Conservation (phyloP, 2,888 invertebrate genomes). For the Hydropsyche betteni region DNA sequence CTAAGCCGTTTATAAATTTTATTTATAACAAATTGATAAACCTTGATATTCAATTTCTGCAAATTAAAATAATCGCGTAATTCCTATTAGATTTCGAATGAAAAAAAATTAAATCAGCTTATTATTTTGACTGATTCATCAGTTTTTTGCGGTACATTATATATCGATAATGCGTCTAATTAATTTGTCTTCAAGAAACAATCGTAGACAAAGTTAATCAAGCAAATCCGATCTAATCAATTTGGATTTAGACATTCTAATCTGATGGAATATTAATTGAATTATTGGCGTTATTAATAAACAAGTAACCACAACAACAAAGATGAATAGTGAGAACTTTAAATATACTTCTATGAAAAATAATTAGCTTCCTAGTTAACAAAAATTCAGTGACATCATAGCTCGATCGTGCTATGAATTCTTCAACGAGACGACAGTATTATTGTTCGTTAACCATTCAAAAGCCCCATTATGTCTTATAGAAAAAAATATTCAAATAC, state of each 20-base stretch:
- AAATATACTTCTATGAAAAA: background rate
- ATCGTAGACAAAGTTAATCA: background rate
- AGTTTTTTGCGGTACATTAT: background rate
- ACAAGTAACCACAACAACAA: too few relatives aligned
- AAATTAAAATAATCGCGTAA: too few relatives aligned
- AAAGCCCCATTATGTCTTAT: too few relatives aligned
- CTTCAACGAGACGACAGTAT: background rate
- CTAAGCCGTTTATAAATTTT: too few relatives aligned
- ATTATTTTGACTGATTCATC: too few relatives aligned
- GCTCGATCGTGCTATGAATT: background rate
- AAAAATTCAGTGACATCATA: conserved; percentile 16
- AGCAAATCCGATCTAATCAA: conserved; percentile 12
- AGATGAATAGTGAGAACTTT: background rate
- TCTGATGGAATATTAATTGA: background rate
- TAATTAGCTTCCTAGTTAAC: conserved; percentile 3
- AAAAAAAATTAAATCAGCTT: too few relatives aligned
- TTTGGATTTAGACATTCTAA: background rate
- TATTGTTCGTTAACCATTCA: too few relatives aligned
- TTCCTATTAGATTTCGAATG: too few relatives aligned
- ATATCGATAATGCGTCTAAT: background rate
- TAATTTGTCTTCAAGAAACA: background rate
- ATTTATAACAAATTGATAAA: too few relatives aligned
- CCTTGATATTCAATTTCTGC: too few relatives aligned
- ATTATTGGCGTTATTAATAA: conserved; percentile 1
- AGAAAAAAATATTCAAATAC: conserved; percentile 20